Percentiles rank a stretch among this genome's conserved stretches.
Conservation (phyloP, 2,113 vertebrate genomes). For the Puffinus mauretanicus region DNA sequence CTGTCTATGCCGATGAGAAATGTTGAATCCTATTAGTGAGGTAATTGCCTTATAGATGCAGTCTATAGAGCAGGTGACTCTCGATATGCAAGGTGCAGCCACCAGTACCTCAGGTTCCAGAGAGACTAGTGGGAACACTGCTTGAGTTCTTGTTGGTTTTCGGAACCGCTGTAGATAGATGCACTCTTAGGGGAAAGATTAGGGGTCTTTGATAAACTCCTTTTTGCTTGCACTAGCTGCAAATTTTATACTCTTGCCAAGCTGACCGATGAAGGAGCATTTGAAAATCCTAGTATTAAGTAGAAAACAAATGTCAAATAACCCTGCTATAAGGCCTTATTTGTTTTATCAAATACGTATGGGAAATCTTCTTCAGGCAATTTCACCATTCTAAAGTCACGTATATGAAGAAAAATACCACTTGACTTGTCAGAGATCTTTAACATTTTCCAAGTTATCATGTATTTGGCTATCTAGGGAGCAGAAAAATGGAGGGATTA, state of each 20-base stretch:
- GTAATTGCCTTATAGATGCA: background rate
- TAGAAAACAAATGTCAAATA: background rate
- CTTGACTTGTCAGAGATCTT: background rate
- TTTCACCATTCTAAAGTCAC: background rate
- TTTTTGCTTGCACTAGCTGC: background rate
- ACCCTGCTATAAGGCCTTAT: background rate
- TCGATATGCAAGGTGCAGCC: background rate
- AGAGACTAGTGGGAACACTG: background rate
- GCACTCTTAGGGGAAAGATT: rapidly evolving
- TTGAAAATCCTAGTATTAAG: background rate
- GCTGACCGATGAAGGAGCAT: background rate
- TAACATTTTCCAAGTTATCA: background rate
- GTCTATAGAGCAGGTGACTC: background rate
- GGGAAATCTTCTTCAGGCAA: background rate
- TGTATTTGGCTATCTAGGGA: background rate
- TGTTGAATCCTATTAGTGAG: background rate
- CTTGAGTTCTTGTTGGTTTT: background rate
- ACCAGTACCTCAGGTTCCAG: background rate
- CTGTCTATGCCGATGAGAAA: background rate
- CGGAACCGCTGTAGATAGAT: background rate
- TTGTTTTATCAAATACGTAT: background rate
- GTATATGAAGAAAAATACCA: background rate
- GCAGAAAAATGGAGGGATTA: background rate
- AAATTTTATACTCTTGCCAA: background rate
- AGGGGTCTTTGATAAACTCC: background rate